Evolutionary conservation across 2,797 vertebrate genomes (phyloP), one percentile per base, ranked within the genome.

Genomic region (Coendou prehensilis): DNA sequence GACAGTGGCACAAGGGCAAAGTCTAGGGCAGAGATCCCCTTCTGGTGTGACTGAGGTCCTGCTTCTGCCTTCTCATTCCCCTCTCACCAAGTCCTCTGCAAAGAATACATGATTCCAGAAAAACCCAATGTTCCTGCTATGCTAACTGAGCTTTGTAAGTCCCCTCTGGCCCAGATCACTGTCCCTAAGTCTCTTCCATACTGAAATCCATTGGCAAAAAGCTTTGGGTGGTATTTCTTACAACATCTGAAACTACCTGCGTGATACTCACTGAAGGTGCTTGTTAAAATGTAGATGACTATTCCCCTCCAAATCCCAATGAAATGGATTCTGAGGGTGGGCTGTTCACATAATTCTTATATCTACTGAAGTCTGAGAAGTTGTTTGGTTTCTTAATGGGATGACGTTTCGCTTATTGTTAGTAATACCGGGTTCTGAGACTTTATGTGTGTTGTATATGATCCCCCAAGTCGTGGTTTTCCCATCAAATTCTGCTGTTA

Each of bases 231-330:
- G 37, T 79, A 78, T 87, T 91, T 92, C n/a, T 52, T 57, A 84
- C 69, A 84, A 79, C n/a, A 89, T 64, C 14, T 63, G 15, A 83
- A 61, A 89, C 41, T 13, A 85, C 26, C 13, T 76, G 33, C 26
- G 10, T 69, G 45, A 45, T 52, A 47, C 3, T 82, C 61, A 9
- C 45, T 67, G n/a, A 75, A 37, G 11, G 28, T 30, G 17, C 9
- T 64, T 91, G 8, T 50, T 87, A 83, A 93, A 91, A 83, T 50
- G 63, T 9, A 88, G 78, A 73, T 80, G 81, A 47, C 30, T 13
- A 23, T 81, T 26, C 1, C 37, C 71, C 26, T 61, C 17, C 37
- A 61, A 85, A 28, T 69, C 67, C 63, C 33, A 33, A 3, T 41
- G 61, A 90, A 75, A 4, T 69, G 3, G 59, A 93, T 61, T 92